phyloP scores from a whole-genome alignment of 2,113 vertebrate genomes.

The Lepisosteus oculatus region DNA sequence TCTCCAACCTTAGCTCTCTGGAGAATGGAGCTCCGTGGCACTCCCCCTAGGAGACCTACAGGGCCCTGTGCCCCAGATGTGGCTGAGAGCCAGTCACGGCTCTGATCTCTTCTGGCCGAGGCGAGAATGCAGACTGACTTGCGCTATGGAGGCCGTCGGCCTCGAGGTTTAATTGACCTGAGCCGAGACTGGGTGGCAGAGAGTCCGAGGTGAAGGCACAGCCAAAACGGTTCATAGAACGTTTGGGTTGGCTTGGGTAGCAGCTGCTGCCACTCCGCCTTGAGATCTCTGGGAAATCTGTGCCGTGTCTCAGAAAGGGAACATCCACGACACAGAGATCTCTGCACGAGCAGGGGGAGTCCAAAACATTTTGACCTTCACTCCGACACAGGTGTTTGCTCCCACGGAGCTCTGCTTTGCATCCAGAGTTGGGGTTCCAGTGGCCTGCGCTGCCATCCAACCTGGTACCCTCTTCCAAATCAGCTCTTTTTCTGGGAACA shows the following conservation, averaged over 20 bases:
- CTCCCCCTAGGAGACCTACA: no score
- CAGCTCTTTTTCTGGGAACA: neutral
- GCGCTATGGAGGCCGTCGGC: neutral
- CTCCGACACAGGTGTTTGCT: neutral
- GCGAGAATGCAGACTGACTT: neutral
- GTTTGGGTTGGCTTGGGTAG: neutral
- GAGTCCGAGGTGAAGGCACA: constrained; percentile 15
- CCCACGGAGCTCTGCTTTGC: neutral
- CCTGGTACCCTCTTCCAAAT: neutral
- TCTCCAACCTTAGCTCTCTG: no score
- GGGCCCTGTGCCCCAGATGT: no score
- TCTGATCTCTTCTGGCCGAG: neutral
- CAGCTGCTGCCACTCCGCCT: neutral
- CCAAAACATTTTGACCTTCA: neutral
- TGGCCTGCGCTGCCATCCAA: neutral
- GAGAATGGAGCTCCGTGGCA: no score
- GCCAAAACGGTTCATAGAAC: neutral
- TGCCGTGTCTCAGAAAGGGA: constrained; percentile 11
- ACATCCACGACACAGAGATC: constrained; percentile 20
- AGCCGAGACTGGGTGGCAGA: neutral
- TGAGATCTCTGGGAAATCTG: neutral
- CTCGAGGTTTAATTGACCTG: neutral
- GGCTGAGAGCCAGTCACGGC: no score
- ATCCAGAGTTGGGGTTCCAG: constrained; percentile 18
- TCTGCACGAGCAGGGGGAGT: neutral